Evolutionary conservation across 2,888 invertebrate genomes (phyloP).

Genomic region (Drosophila macrospina): DNA sequence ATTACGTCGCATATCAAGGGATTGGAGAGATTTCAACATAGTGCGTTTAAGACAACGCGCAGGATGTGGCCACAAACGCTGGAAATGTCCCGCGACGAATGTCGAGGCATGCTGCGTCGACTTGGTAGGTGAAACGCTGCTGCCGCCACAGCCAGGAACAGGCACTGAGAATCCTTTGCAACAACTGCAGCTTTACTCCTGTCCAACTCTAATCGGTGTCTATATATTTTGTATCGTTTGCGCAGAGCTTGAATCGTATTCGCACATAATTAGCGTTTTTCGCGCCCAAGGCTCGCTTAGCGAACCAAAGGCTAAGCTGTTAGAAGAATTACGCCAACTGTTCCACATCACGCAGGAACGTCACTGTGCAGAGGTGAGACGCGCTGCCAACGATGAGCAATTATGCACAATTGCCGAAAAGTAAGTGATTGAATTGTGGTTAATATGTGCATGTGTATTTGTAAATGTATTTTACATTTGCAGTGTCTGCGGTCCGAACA

Average conservation of each 20-base stretch:
- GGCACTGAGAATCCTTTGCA: not conserved
- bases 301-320: conserved; percentile 92
- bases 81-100: conserved; percentile 94
- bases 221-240: conserved; percentile 39
- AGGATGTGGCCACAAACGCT: conserved; percentile 85
- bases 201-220: conserved; percentile 11
- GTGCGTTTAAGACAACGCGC: conserved; percentile 60
- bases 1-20: conserved; percentile 70
- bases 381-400: conserved; percentile 96
- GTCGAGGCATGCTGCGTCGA: conserved; percentile 93
- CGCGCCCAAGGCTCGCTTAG: conserved; percentile 96
- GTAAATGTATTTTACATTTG: conserved; percentile 16
- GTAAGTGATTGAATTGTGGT: conserved; percentile 87
- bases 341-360: conserved; percentile 95
- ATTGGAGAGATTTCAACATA: conserved; percentile 59
- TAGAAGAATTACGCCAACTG: conserved; percentile 92
- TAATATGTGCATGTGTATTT: conserved; percentile 31
- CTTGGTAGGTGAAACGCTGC: conserved; percentile 88
- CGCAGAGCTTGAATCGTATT: conserved; percentile 96
- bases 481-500: conserved; percentile 89
- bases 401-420: conserved; percentile 95
- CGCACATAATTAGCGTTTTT: conserved; percentile 94
- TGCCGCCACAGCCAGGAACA: conserved; percentile 38
- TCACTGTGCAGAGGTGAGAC: conserved; percentile 95
- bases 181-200: conserved; percentile 8